phyloP scores from a whole-genome alignment of 2,113 vertebrate species.

The Trogon melanurus region DNA sequence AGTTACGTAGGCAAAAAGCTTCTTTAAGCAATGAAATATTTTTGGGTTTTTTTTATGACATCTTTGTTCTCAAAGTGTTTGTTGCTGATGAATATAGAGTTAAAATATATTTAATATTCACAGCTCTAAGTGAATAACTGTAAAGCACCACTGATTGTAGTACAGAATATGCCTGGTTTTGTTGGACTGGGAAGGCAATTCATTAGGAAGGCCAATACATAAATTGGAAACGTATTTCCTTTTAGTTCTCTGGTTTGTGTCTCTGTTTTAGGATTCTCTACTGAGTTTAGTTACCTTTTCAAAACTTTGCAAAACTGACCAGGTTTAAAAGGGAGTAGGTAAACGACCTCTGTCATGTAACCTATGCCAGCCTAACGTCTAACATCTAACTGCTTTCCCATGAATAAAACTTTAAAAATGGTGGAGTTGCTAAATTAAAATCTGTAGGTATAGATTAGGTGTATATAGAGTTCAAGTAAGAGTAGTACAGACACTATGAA shows the following conservation, averaged over 20 bases:
- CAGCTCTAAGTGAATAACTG: background rate
- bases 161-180: background rate
- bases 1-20: background rate
- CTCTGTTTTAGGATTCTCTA: background rate
- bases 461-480: background rate
- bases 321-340: background rate
- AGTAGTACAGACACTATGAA: background rate
- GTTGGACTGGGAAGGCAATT: background rate
- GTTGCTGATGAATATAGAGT: background rate
- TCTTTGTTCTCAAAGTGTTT: background rate
- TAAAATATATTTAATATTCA: background rate
- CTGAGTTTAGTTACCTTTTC: background rate
- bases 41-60: background rate
- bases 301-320: background rate
- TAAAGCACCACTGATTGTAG: background rate
- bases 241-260: background rate
- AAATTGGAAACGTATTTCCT: background rate
- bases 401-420: background rate
- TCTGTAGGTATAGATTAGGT: background rate
- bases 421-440: background rate
- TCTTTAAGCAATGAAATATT: accelerated
- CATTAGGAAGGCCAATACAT: background rate
- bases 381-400: background rate
- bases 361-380: background rate
- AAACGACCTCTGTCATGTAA: background rate